A percentile compares a stretch with the other conserved stretches of the same genome.
Evolutionary conservation across 2,113 vertebrate genomes (phyloP).

Genomic region (Fregata magnificens): DNA sequence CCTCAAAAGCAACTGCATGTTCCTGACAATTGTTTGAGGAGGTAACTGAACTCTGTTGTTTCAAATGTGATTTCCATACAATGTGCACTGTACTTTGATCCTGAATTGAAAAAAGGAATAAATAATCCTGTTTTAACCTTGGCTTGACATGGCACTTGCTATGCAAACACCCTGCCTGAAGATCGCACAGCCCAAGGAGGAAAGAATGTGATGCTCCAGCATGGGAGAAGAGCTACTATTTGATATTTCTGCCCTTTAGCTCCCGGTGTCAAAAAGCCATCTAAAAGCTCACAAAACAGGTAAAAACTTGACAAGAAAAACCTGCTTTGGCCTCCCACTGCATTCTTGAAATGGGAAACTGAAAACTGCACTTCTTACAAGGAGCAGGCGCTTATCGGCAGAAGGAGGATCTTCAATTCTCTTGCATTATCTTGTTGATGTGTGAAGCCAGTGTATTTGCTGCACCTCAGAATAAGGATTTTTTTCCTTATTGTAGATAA

Average conservation of each 20-base stretch:
- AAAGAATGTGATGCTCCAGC: background rate
- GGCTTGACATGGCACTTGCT: background rate
- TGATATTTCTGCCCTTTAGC: slow-evolving; percentile 7
- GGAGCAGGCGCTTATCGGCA: background rate
- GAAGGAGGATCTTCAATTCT: background rate
- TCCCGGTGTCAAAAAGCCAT: background rate
- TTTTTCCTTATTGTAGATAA: slow-evolving; percentile 11
- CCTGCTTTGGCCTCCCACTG: background rate
- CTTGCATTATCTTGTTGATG: slow-evolving; percentile 2
- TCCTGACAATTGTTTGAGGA: slow-evolving; percentile 23
- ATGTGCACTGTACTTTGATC: slow-evolving; percentile 12
- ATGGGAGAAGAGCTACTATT: background rate
- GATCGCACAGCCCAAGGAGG: background rate
- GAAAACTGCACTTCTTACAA: slow-evolving; percentile 12
- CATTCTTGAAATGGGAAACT: slow-evolving; percentile 24
- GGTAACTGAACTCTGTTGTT: slow-evolving; percentile 45
- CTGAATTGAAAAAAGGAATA: background rate
- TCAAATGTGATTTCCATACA: slow-evolving; percentile 44
- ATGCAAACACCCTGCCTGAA: background rate
- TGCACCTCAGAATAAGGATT: background rate
- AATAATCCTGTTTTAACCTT: slow-evolving; percentile 6
- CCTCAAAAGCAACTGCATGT: background rate
- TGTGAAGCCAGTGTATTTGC: background rate
- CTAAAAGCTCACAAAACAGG: slow-evolving; percentile 11
- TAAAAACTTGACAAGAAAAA: slow-evolving; percentile 34